Base-by-base conservation (phyloP, 2,113 vertebrate genomes). In the Hippocampus zosterae region DNA sequence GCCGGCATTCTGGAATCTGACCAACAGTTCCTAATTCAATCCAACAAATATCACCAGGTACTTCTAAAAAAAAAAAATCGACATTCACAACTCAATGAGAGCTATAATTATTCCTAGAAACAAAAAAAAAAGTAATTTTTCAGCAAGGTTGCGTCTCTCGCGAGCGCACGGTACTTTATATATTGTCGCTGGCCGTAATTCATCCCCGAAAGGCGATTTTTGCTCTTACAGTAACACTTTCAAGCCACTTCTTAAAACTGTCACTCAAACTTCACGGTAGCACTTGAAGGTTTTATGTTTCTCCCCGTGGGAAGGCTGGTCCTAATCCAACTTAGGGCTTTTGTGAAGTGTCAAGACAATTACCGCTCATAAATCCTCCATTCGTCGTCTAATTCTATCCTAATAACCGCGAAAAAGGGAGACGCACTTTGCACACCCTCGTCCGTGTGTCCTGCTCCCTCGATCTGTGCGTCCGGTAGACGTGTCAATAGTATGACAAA, bases 251-350 rank as follows among this genome's bases (percentile, higher is more conserved):
- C 42, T 56, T 21, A 10, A 56, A 21, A 23, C 25, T 57, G 40
- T 69, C 59, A 66, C 77, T 72, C 68, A 70, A 55, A 69, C 56
- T 80, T 69, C 80, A 72, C 78, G 21, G 62, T 82, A 78, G 83
- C 88, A 78, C 84, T 80, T 81, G 72, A 83, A 64, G 65, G 62
- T 85, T 37, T 77, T 77, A 29, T 78, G 83, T 72, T 44, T 37
- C 33, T 0, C 79, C 78, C 65, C 63, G 16, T 53, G 62, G 56
- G 27, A 66, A 74, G 73, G 69, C 56, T n/a, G 78, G 61, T 69
- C 79, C 73, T 65, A 65, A 66, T 53, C 21, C 40, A 6, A 29
- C 57, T 69, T 21, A 72, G 71, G 73, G 78, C 81, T 69, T 71
- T 67, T 52, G 64, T 65, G 71, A 42, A 53, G 53, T 57, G 41